Conservation (phyloP, 2,888 invertebrate genomes). For the Macaria liturata region DNA sequence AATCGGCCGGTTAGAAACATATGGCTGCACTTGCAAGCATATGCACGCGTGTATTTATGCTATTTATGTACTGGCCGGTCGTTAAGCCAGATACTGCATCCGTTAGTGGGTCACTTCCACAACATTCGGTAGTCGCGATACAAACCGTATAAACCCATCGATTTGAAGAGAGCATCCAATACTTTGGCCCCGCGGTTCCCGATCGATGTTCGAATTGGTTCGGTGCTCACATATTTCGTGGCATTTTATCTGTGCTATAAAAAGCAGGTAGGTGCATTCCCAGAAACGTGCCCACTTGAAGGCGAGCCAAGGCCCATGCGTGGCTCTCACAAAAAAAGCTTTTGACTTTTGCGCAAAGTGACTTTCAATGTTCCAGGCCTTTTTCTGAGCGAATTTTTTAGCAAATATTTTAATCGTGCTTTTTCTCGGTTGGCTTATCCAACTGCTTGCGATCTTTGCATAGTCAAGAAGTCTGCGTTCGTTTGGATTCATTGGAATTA, state of each 20-base stretch:
- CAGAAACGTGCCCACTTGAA: constrained; percentile 63
- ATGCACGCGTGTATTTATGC: constrained; percentile 43
- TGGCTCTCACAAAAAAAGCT: constrained; percentile 38
- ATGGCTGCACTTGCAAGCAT: constrained; percentile 37
- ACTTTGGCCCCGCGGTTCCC: constrained; percentile 43
- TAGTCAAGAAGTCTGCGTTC: constrained; percentile 35
- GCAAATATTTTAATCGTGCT: constrained; percentile 20
- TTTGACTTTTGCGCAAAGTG: constrained; percentile 57
- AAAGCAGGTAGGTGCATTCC: constrained; percentile 79
- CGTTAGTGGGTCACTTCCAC: constrained; percentile 61
- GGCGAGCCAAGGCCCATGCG: constrained; percentile 43
- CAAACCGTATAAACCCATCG: constrained; percentile 58
- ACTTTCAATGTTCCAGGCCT: constrained; percentile 42
- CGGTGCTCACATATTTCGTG: constrained; percentile 62
- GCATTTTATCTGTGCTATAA: constrained; percentile 64
- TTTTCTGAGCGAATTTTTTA: constrained; percentile 6
- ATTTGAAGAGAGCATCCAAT: constrained; percentile 57
- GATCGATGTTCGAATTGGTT: constrained; percentile 64
- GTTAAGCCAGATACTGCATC: constrained; percentile 46
- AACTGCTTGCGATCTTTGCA: constrained; percentile 5
- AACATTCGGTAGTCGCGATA: constrained; percentile 33
- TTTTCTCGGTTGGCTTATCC: neutral
- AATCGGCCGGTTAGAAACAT: constrained; percentile 35
- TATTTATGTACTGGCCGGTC: constrained; percentile 36
- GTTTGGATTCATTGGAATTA: constrained; percentile 43